Conservation (phyloP, 2,888 invertebrate genomes). For the Napeogenes inachia region DNA sequence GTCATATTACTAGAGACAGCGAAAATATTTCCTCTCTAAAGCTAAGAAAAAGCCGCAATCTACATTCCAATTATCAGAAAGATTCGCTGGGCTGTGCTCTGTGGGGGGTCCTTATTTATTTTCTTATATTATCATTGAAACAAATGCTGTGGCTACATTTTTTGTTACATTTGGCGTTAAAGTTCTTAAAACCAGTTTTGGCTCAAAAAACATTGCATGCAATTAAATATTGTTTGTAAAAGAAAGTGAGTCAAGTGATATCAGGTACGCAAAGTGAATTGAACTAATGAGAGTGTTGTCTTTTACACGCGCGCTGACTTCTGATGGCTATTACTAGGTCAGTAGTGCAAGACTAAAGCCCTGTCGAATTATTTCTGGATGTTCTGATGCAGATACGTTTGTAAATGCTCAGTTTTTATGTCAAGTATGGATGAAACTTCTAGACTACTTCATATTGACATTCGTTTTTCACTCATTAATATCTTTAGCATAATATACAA, state of each 20-base stretch:
- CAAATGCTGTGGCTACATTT: neutral
- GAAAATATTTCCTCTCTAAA: conserved; percentile 1
- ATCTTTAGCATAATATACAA: too few relatives aligned
- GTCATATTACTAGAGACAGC: neutral
- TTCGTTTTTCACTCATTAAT: too few relatives aligned
- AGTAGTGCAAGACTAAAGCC: conserved; percentile 42
- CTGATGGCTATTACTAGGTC: conserved; percentile 46
- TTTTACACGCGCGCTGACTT: conserved; percentile 40
- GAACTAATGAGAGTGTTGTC: conserved; percentile 43
- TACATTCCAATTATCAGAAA: conserved; percentile 12
- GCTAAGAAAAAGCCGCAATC: conserved; percentile 9
- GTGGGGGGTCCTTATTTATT: conserved; percentile 12
- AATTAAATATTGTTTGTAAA: conserved; percentile 6
- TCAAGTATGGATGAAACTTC: too few relatives aligned
- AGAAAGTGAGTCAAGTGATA: conserved; percentile 31
- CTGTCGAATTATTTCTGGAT: conserved; percentile 45
- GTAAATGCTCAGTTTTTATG: too few relatives aligned
- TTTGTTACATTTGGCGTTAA: conserved; percentile 1
- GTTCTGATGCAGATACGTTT: conserved; percentile 18
- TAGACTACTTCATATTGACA: too few relatives aligned
- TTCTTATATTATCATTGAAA: conserved; percentile 8
- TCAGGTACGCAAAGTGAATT: conserved; percentile 37
- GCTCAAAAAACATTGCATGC: too few relatives aligned
- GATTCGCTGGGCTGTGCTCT: conserved; percentile 10
- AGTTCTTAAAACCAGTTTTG: conserved; percentile 6